phyloP scores from a whole-genome alignment of 2,113 vertebrate genomes.

The Vulpes vulpes region DNA sequence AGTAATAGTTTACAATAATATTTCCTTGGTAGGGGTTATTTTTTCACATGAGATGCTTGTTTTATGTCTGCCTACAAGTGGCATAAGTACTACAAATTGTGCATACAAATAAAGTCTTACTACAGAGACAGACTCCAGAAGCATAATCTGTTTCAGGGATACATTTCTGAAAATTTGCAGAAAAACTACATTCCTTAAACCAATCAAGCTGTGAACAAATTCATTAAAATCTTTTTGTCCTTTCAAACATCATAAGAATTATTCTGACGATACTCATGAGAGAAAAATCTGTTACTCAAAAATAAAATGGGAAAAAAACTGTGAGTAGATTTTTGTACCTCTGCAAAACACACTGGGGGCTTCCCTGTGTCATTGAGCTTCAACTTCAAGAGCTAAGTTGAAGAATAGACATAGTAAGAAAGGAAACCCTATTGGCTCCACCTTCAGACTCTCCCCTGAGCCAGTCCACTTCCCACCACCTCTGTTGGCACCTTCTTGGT shows the following conservation, averaged over 20 bases:
- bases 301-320: not conserved
- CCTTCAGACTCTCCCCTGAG: not conserved
- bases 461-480: not conserved
- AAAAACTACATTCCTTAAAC: not conserved
- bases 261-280: not conserved
- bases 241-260: not conserved
- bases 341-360: not conserved
- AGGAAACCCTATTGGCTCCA: not conserved
- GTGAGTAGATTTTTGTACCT: not conserved
- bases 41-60: not conserved
- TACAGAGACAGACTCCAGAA: not conserved
- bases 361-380: too few species aligned
- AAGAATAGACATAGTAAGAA: not conserved
- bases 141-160: not conserved
- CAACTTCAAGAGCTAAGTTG: not conserved
- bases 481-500: not conserved
- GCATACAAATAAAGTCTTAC: conserved; percentile 6
- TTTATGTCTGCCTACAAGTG: conserved; percentile 23
- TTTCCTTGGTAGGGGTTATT: conserved; percentile 29
- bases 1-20: conserved; percentile 32
- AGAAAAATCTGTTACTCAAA: not conserved
- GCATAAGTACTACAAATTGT: not conserved
- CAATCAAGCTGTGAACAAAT: not conserved
- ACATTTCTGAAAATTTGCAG: not conserved
- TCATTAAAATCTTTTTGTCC: not conserved